Conservation (phyloP, 2,113 vertebrate species). For the Platichthys stellatus region DNA sequence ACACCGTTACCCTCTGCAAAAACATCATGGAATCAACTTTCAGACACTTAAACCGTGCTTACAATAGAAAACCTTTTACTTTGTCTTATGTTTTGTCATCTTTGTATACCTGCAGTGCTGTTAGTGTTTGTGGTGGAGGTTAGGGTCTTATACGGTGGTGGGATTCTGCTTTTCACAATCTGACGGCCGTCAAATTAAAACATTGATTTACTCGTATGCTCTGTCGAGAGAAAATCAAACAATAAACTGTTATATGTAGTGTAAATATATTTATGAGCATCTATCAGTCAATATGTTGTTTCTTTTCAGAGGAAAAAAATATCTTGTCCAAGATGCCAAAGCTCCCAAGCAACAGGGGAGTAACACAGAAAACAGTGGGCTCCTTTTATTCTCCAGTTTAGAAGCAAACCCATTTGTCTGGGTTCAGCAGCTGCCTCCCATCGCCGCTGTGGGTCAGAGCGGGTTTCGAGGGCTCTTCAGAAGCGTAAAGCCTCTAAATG, state of each 20-base stretch:
- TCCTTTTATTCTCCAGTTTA: background rate
- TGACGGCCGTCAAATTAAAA: background rate
- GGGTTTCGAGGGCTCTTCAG: constrained; percentile 17
- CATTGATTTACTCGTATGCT: background rate
- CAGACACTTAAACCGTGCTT: background rate
- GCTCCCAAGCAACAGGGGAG: background rate
- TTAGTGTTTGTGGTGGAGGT: background rate
- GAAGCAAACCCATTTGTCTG: constrained; percentile 7
- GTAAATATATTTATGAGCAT: background rate
- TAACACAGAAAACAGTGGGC: background rate
- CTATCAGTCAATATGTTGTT: too few relatives aligned
- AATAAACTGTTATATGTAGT: background rate
- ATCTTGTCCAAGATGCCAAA: background rate
- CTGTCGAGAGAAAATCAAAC: background rate
- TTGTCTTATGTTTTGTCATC: too few relatives aligned
- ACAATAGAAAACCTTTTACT: too few relatives aligned
- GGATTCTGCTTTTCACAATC: background rate
- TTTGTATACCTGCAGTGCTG: too few relatives aligned
- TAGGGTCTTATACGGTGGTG: too few relatives aligned
- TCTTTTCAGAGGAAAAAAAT: background rate
- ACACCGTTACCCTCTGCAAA: too few relatives aligned
- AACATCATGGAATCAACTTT: too few relatives aligned
- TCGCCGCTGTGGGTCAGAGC: constrained; percentile 12
- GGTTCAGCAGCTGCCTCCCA: constrained; percentile 31
- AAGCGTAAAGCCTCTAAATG: constrained; percentile 19